A percentile compares a stretch with the other conserved stretches of the same genome.
Conservation (phyloP, 2,888 invertebrate genomes). For the Rotaria socialis region DNA sequence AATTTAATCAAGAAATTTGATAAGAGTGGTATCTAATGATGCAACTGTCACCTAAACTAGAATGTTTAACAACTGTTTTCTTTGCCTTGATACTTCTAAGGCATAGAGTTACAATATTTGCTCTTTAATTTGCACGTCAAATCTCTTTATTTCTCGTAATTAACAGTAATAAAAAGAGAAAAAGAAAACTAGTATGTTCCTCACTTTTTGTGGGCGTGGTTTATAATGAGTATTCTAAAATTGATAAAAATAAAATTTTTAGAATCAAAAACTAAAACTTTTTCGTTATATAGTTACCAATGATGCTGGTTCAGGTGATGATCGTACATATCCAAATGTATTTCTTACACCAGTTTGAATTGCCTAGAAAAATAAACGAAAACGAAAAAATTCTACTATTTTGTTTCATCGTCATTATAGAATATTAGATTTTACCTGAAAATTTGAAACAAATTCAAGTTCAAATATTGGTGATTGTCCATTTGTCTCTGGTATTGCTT, state of each 20-base stretch:
- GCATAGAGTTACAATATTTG: background rate
- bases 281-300: background rate
- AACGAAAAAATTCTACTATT: no score
- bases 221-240: slow-evolving; percentile 28
- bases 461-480: slow-evolving; percentile 63
- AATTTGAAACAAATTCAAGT: slow-evolving; percentile 92
- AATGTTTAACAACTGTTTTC: background rate
- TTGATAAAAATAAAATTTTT: no score
- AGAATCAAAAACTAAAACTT: background rate
- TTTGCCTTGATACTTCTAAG: background rate
- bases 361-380: slow-evolving; percentile 62
- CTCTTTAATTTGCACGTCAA: no score
- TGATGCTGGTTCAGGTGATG: slow-evolving; percentile 42
- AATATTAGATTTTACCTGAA: slow-evolving; percentile 63
- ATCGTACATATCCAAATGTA: slow-evolving; percentile 87
- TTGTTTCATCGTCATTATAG: no score
- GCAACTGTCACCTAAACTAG: background rate
- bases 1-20: background rate
- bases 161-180: background rate
- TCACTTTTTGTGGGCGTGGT: slow-evolving; percentile 14
- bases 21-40: background rate
- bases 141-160: no score
- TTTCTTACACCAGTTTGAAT: slow-evolving; percentile 72
- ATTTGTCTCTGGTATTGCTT: slow-evolving; percentile 75
- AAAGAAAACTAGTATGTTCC: background rate